phyloP scores from a whole-genome alignment of 2,888 invertebrate species.

The Parthenolecanium corni region DNA sequence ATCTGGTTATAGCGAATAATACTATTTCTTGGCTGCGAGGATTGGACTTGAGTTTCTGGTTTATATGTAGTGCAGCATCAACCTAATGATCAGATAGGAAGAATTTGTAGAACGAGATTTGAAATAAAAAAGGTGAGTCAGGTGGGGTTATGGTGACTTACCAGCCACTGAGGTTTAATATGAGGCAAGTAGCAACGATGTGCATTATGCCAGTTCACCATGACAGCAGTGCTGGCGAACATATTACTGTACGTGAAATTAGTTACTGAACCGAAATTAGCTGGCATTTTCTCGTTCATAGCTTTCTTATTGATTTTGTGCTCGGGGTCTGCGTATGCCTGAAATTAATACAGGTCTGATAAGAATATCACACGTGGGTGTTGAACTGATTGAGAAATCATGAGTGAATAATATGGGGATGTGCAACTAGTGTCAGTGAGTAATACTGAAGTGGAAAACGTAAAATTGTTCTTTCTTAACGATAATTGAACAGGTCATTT shows the following conservation, averaged over 20 bases:
- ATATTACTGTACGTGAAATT: slow-evolving; percentile 63
- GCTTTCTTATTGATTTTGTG: slow-evolving; percentile 83
- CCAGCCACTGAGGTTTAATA: slow-evolving; percentile 50
- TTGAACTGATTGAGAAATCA: background rate
- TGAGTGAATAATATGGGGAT: background rate
- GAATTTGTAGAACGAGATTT: background rate
- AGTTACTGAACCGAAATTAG: slow-evolving; percentile 45
- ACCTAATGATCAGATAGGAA: slow-evolving; percentile 39
- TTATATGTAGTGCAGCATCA: slow-evolving; percentile 71
- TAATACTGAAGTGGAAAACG: background rate
- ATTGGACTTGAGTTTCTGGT: slow-evolving; percentile 64
- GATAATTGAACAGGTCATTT: too few relatives aligned
- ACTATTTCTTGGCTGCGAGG: slow-evolving; percentile 54
- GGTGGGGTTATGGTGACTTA: slow-evolving; percentile 34
- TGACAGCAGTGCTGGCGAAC: slow-evolving; percentile 71
- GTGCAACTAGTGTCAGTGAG: background rate
- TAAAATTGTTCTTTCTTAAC: too few relatives aligned
- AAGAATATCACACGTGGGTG: too few relatives aligned
- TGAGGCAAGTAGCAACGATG: slow-evolving; percentile 58
- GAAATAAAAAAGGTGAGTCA: background rate
- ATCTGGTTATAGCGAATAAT: slow-evolving; percentile 79
- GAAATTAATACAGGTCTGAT: background rate
- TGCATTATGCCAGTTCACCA: slow-evolving; percentile 80
- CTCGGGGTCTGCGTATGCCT: slow-evolving; percentile 78
- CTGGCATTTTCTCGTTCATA: slow-evolving; percentile 53